These are phyloP conservation scores for Anarsia innoxiella DNA, from an alignment of 2,888 invertebrate genomes.

Conservation along the genomic window DNA sequence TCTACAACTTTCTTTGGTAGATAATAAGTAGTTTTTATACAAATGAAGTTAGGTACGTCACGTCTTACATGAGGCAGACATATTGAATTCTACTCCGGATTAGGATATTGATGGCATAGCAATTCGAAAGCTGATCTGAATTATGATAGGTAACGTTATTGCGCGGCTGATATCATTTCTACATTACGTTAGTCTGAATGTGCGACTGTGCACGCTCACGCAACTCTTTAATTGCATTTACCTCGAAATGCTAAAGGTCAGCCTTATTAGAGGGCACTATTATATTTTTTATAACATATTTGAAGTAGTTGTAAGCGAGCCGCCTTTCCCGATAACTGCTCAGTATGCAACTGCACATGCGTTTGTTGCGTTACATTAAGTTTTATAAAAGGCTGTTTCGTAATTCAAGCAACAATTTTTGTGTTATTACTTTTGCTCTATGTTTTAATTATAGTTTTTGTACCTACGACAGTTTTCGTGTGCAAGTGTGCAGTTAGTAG, in stretches of 20 bases:
- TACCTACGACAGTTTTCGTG: neutral
- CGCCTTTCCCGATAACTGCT: constrained; percentile 27
- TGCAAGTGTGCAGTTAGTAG: neutral
- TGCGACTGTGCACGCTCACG: constrained; percentile 31
- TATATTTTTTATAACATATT: constrained; percentile 35
- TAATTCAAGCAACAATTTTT: no score
- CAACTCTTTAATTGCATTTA: constrained; percentile 48
- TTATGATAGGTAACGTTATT: no score
- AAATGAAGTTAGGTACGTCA: no score
- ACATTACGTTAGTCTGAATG: no score
- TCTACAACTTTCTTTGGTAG: no score
- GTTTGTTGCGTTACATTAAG: constrained; percentile 8
- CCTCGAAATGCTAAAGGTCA: constrained; percentile 58
- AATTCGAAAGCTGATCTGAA: no score
- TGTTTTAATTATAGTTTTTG: neutral
- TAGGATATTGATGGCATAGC: no score
- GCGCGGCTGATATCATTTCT: no score
- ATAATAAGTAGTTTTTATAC: no score
- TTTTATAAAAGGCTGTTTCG: constrained; percentile 1
- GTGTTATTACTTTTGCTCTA: no score
- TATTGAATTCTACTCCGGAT: no score
- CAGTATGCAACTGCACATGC: constrained; percentile 2
- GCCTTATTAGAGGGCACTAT: constrained; percentile 40
- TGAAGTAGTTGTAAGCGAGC: constrained; percentile 34
- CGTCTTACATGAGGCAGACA: no score